phyloP scores from a whole-genome alignment of 2,113 vertebrate species.

The Neomonachus schauinslandi region DNA sequence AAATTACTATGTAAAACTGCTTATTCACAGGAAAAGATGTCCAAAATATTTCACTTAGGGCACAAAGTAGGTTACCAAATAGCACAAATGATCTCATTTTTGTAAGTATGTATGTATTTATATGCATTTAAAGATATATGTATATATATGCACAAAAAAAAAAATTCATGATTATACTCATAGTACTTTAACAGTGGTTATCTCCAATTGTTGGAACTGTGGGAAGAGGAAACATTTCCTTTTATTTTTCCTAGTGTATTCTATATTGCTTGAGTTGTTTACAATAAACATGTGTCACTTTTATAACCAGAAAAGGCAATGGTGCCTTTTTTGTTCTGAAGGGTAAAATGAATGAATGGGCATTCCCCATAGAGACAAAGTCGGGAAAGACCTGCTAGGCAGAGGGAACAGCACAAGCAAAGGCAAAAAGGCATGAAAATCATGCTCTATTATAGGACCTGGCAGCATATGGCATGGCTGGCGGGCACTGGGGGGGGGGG shows the following conservation, averaged over 20 bases:
- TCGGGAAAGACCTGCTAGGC: background rate
- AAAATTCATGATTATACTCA: background rate
- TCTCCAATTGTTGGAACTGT: background rate
- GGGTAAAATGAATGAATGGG: background rate
- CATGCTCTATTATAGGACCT: background rate
- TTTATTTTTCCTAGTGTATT: background rate
- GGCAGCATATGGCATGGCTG: background rate
- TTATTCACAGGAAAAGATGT: conserved; percentile 34
- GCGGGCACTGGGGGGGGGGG: background rate
- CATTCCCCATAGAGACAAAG: background rate
- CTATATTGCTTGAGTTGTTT: background rate
- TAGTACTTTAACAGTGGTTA: background rate
- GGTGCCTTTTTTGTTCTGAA: background rate
- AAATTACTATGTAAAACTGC: conserved; percentile 20
- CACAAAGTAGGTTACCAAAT: conserved; percentile 39
- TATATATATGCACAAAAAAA: conserved; percentile 7
- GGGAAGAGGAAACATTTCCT: background rate
- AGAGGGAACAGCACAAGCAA: background rate
- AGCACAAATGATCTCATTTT: conserved; percentile 5
- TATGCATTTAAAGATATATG: background rate
- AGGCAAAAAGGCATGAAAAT: background rate
- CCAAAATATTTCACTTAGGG: conserved; percentile 20
- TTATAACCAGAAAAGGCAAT: background rate
- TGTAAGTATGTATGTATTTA: background rate
- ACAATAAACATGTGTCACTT: background rate